Base-by-base conservation (phyloP, 2,113 vertebrate genomes). In the Periophthalmodon schlosseri region DNA sequence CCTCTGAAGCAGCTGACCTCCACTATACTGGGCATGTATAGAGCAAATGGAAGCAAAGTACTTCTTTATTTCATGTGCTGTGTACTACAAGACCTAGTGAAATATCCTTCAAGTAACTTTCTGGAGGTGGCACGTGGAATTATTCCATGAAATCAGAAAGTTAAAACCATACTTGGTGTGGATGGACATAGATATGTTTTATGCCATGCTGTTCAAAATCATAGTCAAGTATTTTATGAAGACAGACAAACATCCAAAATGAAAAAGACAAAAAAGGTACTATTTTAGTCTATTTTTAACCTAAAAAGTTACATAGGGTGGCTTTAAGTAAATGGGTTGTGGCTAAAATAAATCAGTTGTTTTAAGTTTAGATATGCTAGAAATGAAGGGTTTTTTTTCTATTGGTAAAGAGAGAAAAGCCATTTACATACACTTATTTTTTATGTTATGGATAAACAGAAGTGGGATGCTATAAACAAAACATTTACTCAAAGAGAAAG, bases 1-100 rank as follows among this genome's bases (percentile, higher is more conserved):
- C 58, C 36, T 72, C 64, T 76, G 76, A 80, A 75, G 47, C 57
- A 14, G 23, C 64, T 75, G 71, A 79, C 56, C 70, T 72, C 33
- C 74, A 21, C 20, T 12, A 8, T 7, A 73, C 73, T 67, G 21
- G 70, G 5, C 68, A 61, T 69, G 68, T 54, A 44, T 28, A 21
- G 44, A 49, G 44, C 50, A 69, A 66, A 70, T 68, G 56, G 50
- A 68, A 14, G 21, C 64, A 73, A 52, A n/a, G 57, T 76, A 24
- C 52, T 76, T 60, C 21, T 60, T 14, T 14, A 60, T 28, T 15
- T 56, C 16, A 50, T 15, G 1, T 15, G 14, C 15, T 52, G 50
- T 52, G 50, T 44, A 39, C 36, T 39, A 39, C 36, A 10, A 11
- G 39, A 44, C 39, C 2, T 11, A 44, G 8, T 44, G 8, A 44